phyloP scores from a whole-genome alignment of 2,113 vertebrate species.

The Choloepus hoffmanni region DNA sequence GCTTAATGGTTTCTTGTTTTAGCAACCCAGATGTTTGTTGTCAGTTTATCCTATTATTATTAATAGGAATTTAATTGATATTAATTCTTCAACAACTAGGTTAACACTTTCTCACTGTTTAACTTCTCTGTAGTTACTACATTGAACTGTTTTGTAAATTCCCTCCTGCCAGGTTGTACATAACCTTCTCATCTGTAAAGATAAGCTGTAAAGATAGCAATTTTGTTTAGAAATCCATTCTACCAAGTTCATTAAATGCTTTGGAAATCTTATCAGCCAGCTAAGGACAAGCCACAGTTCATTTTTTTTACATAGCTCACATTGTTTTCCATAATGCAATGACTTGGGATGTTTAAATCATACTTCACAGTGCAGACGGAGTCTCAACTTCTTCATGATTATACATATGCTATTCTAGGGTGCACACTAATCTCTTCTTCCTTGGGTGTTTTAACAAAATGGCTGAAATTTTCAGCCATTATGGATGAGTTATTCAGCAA shows the following conservation, averaged over 20 bases:
- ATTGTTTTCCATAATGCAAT: constrained; percentile 74
- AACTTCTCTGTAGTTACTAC: constrained; percentile 37
- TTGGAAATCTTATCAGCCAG: constrained; percentile 48
- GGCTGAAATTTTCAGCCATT: constrained; percentile 78
- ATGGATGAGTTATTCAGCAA: constrained; percentile 79
- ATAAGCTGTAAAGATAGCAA: constrained; percentile 34
- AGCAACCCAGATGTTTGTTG: constrained; percentile 75
- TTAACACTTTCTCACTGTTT: constrained; percentile 66
- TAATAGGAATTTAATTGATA: constrained; percentile 78
- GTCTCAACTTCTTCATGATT: constrained; percentile 68
- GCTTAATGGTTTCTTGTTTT: constrained; percentile 51
- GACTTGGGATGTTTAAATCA: constrained; percentile 71
- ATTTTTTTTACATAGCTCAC: constrained; percentile 64
- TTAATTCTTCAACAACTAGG: constrained; percentile 72
- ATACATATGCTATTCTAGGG: constrained; percentile 62
- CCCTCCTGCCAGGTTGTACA: constrained; percentile 20
- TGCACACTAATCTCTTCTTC: constrained; percentile 75
- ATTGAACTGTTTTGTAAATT: constrained; percentile 71
- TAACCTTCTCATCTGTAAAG: constrained; percentile 66
- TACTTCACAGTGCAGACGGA: constrained; percentile 59
- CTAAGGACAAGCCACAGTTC: constrained; percentile 61
- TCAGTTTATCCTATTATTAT: constrained; percentile 68
- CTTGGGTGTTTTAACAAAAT: constrained; percentile 79
- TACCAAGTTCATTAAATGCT: constrained; percentile 62
- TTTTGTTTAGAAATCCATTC: constrained; percentile 77